Percentiles rank a stretch among this genome's conserved stretches.
These are phyloP conservation scores for Phyllotreta cruciferae DNA, from an alignment of 2,888 invertebrate genomes.

Conservation along the genomic window DNA sequence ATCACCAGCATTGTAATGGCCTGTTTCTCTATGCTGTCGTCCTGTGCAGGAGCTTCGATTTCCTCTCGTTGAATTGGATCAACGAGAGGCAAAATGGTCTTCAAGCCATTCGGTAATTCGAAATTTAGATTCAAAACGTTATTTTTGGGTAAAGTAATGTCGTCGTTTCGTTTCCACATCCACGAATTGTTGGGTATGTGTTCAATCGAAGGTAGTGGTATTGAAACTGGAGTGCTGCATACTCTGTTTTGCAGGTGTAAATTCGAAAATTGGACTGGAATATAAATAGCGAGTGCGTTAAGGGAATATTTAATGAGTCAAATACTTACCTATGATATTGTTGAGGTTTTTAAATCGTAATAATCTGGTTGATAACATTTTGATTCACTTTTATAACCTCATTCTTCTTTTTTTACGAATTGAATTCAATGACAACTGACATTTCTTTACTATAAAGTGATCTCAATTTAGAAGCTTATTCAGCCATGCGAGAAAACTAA, in stretches of 20 bases:
- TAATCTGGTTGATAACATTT: slow-evolving; percentile 19
- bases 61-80: slow-evolving; percentile 40
- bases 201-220: slow-evolving; percentile 15
- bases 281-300: slow-evolving; percentile 3
- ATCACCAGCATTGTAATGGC: slow-evolving; percentile 79
- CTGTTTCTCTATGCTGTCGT: slow-evolving; percentile 67
- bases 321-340: slow-evolving; percentile 5
- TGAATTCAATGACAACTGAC: too few relatives aligned
- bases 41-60: slow-evolving; percentile 48
- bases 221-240: slow-evolving; percentile 7
- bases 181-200: slow-evolving; percentile 46
- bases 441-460: too few relatives aligned
- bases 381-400: slow-evolving; percentile 5
- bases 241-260: slow-evolving; percentile 23
- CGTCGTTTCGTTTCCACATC: slow-evolving; percentile 53
- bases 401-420: neutral
- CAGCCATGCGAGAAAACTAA: too few relatives aligned
- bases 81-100: slow-evolving; percentile 44
- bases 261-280: slow-evolving; percentile 23
- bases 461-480: too few relatives aligned
- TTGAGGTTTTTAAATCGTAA: slow-evolving; percentile 17
- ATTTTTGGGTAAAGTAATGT: slow-evolving; percentile 48
- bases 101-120: slow-evolving; percentile 50
- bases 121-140: slow-evolving; percentile 37
- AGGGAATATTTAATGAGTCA: neutral